Conservation (phyloP, 2,113 vertebrate genomes). For the Cervus canadensis region DNA sequence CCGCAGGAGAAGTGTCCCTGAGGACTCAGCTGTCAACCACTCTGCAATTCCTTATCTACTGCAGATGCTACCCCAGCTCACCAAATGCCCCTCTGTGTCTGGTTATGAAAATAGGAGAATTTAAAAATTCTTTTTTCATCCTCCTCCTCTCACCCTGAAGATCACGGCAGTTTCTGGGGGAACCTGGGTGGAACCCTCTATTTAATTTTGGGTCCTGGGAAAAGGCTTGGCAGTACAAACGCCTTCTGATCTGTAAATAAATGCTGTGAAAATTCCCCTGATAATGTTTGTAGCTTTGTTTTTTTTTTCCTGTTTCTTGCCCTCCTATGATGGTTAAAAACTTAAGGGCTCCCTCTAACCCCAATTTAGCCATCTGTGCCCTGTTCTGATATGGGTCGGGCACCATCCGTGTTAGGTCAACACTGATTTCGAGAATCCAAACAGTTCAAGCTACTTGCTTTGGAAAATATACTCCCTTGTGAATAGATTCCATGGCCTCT, state of each 20-base stretch:
- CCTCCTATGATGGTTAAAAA: neutral
- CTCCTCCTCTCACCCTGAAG: neutral
- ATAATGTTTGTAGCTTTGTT: neutral
- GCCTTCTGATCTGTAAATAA: neutral
- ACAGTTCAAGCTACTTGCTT: neutral
- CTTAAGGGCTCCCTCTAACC: neutral
- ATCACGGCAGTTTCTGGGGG: neutral
- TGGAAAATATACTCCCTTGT: neutral
- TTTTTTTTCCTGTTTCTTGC: neutral
- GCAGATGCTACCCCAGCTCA: neutral
- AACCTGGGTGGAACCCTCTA: neutral
- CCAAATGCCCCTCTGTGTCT: neutral
- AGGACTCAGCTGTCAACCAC: neutral
- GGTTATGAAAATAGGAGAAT: neutral
- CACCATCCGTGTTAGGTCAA: neutral
- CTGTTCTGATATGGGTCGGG: neutral
- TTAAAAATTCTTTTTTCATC: neutral
- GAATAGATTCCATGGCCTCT: constrained; percentile 20
- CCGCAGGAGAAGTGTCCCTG: neutral
- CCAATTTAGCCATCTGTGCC: neutral
- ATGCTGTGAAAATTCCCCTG: neutral
- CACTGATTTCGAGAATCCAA: neutral
- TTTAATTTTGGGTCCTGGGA: neutral
- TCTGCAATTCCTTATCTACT: neutral
- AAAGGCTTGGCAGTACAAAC: neutral